These are phyloP conservation scores for Limenitis camilla DNA, from an alignment of 2,888 invertebrate genomes.

Conservation along the genomic window DNA sequence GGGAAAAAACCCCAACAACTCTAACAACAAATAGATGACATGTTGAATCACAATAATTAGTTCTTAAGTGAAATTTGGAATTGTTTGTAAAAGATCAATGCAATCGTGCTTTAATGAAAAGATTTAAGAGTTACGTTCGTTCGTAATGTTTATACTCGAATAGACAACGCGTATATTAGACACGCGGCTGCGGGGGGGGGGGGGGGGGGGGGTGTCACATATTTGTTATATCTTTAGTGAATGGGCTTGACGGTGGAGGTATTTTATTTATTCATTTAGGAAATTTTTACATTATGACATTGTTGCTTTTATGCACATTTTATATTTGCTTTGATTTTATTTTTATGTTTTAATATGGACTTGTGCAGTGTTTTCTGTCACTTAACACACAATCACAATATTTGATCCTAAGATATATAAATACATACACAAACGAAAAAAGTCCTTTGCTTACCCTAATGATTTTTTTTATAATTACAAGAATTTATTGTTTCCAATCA, in stretches of 20 bases:
- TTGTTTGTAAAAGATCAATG: constrained; percentile 18
- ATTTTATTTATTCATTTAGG: neutral
- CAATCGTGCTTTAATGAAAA: constrained; percentile 17
- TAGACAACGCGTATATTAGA: constrained; percentile 1
- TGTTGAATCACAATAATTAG: constrained; percentile 29
- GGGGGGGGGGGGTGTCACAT: neutral
- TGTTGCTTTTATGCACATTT: constrained; percentile 11
- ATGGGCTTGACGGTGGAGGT: constrained; percentile 10
- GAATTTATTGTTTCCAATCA: too few species aligned
- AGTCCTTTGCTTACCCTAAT: too few species aligned
- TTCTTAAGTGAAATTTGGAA: too few species aligned
- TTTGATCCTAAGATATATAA: too few species aligned
- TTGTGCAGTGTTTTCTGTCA: neutral
- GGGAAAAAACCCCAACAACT: constrained; percentile 27
- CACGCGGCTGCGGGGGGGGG: neutral
- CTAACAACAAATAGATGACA: constrained; percentile 1
- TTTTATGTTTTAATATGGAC: neutral
- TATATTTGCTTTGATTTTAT: neutral
- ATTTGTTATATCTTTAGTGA: neutral
- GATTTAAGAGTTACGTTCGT: neutral
- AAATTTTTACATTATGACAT: neutral
- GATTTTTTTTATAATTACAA: too few species aligned
- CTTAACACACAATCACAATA: too few species aligned
- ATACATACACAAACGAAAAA: too few species aligned
- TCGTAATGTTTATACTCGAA: constrained; percentile 16